A percentile compares a stretch with the other conserved stretches of the same genome.
These are phyloP conservation scores for Parotia lawesii DNA, from an alignment of 2,113 vertebrate species.

Conservation along the genomic window DNA sequence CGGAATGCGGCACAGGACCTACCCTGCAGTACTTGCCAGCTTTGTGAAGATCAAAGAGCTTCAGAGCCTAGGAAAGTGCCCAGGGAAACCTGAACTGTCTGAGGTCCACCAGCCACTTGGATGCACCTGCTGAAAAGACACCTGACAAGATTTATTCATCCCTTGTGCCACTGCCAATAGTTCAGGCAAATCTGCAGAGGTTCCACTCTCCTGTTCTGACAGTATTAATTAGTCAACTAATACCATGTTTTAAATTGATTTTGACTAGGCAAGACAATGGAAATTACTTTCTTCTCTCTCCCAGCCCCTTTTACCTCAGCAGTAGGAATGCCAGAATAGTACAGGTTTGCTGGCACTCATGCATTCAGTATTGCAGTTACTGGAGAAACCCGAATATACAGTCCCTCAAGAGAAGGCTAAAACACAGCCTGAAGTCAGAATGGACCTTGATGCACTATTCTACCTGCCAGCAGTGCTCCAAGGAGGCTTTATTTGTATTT, in stretches of 20 bases:
- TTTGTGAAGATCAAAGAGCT: neutral
- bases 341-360: neutral
- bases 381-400: neutral
- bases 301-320: neutral
- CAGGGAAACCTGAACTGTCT: neutral
- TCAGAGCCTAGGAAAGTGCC: neutral
- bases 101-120: neutral
- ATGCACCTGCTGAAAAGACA: neutral
- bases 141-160: neutral
- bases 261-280: neutral
- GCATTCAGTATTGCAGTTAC: neutral
- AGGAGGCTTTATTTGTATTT: neutral
- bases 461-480: neutral
- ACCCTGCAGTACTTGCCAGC: neutral
- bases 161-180: neutral
- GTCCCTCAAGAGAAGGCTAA: neutral
- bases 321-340: neutral
- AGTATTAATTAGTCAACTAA: neutral
- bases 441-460: neutral
- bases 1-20: neutral
- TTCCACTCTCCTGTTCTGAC: neutral
- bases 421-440: neutral
- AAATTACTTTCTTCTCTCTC: neutral
- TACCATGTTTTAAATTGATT: neutral
- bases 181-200: neutral